Conservation (phyloP, 2,888 invertebrate genomes). For the Epistrophe grossulariae region DNA sequence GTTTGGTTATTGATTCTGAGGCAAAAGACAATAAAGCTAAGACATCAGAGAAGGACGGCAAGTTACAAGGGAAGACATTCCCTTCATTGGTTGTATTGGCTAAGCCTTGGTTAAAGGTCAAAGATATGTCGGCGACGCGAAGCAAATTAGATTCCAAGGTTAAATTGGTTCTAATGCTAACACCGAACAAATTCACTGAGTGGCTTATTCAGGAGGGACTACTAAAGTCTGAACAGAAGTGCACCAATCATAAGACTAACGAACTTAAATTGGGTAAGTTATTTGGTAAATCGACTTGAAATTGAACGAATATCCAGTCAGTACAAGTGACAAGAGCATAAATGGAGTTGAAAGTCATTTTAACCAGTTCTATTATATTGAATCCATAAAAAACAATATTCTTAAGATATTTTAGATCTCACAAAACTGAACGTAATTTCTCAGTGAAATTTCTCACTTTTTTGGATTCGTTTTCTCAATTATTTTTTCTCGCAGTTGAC, state of each 20-base stretch:
- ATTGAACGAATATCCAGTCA: constrained; percentile 82
- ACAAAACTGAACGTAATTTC: no score
- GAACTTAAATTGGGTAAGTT: constrained; percentile 89
- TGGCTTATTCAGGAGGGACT: constrained; percentile 95
- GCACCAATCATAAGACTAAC: constrained; percentile 87
- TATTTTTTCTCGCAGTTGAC: no score
- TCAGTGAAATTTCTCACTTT: no score
- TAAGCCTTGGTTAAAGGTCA: constrained; percentile 90
- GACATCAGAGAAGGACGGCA: constrained; percentile 90
- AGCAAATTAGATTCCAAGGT: constrained; percentile 90
- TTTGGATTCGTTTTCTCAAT: no score
- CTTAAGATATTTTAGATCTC: no score
- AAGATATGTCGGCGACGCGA: constrained; percentile 87
- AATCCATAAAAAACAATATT: no score
- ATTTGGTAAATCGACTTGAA: not conserved
- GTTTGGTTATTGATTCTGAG: constrained; percentile 87
- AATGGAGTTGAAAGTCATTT: no score
- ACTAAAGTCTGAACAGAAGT: constrained; percentile 91
- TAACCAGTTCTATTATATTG: no score
- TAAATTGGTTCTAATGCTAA: constrained; percentile 91
- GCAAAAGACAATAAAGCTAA: constrained; percentile 86
- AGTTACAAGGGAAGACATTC: constrained; percentile 91
- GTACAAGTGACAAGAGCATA: no score
- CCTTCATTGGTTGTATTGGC: constrained; percentile 94
- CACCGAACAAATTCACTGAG: constrained; percentile 93